These are phyloP conservation scores for Netelia virgata DNA, from an alignment of 2,888 invertebrate species.

Conservation along the genomic window DNA sequence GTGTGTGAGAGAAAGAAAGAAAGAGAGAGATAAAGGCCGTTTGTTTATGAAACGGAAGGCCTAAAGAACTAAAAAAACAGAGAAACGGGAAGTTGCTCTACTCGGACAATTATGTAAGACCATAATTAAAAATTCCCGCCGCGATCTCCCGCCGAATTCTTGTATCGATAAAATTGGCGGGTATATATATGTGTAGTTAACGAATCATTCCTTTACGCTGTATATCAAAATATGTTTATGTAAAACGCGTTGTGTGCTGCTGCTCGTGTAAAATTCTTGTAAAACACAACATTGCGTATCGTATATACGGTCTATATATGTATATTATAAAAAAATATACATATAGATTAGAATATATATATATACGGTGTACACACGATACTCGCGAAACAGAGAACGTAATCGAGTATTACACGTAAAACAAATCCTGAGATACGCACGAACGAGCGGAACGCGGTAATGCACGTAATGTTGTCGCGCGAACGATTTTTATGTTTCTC, in stretches of 20 bases:
- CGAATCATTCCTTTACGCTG: constrained; percentile 84
- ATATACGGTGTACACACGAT: constrained; percentile 59
- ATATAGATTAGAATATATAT: constrained; percentile 37
- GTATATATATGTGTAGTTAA: constrained; percentile 75
- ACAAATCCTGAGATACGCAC: neutral
- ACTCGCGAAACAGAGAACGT: constrained; percentile 67
- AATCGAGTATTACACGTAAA: constrained; percentile 67
- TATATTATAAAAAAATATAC: constrained; percentile 25
- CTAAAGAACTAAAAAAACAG: constrained; percentile 28
- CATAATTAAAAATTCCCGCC: constrained; percentile 31
- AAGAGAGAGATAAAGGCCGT: neutral
- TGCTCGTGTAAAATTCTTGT: constrained; percentile 81
- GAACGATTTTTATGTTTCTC: constrained; percentile 6
- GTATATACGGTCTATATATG: constrained; percentile 70
- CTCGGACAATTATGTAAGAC: neutral
- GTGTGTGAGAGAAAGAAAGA: neutral
- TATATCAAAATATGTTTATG: constrained; percentile 83
- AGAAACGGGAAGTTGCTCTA: constrained; percentile 36
- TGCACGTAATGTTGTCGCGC: constrained; percentile 6
- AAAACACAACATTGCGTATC: constrained; percentile 80
- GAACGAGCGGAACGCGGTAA: neutral
- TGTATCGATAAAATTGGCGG: constrained; percentile 61
- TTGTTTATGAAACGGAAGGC: constrained; percentile 4
- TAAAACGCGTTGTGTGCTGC: constrained; percentile 79
- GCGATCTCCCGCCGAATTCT: constrained; percentile 46